Evolutionary conservation across 2,888 invertebrate species (phyloP), one percentile per base, ranked within the genome.

Genomic region (Neocrepidodera transversa): DNA sequence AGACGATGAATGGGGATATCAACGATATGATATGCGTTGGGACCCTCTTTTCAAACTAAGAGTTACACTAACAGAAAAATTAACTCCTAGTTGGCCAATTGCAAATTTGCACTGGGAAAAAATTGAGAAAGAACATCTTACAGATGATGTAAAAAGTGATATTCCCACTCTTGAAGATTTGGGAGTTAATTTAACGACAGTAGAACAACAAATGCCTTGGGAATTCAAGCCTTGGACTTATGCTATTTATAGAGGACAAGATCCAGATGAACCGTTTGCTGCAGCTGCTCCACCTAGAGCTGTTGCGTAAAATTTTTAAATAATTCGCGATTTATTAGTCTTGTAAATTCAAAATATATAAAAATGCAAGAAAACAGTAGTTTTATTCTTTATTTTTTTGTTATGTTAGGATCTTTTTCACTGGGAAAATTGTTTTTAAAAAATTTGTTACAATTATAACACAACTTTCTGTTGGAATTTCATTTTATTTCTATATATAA

Each of bases 101-200:
- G 90, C 85, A 8, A 82, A 84, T 67, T 76, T 94, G 45, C 87
- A 88, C 69, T 87, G 90, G 86, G 94, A 95, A 73, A 86, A 87
- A 60, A 75, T 96, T 43, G 95, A 96, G 81, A 85, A 85, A 80
- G 95, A 96, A 79, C 86, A 87, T 65, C 83, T 89, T 3, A 87
- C 89, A 1, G 97, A 97, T 75, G 78, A 78, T 5, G 82, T 90
- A 0, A 70, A 83, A 2, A 75, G 76, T 5, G 84, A 83, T 30
- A 73, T 91, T 17, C 93, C 92, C 1, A 92, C 91, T 0, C 79
- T 97, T 52, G 92, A 93, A 78, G 97, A 97, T 82, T 85, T 97
- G 63, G 96, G 95, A 11, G 87, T 97, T 1, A 81, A 80, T 28
- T 83, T 92, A 53, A 91, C 89, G 0, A 74, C 81, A 1, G 85